Evolutionary conservation across 2,113 vertebrate genomes (phyloP), one percentile per base, ranked within the genome.

Genomic region (Calcarius ornatus): DNA sequence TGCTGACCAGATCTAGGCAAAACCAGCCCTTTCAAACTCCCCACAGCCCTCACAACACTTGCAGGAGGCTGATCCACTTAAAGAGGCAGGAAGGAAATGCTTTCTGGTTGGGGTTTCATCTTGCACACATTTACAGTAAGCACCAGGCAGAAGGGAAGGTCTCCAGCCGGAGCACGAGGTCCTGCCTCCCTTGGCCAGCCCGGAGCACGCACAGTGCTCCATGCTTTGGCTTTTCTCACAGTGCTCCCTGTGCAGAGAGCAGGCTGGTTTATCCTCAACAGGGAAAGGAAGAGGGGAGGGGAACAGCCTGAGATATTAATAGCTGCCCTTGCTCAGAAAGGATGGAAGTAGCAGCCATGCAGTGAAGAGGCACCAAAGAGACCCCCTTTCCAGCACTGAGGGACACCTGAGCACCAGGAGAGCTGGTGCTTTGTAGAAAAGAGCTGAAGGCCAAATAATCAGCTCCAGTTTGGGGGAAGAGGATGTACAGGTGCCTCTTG

Each of bases 21-120:
- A 92, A 65, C 1, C 40, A 86, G 63, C 60, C 73, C 68, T 72
- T 65, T 69, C 66, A 22, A 73, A 50, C 65, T 68, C 77, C 69
- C 48, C 20, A 4, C 7, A 3, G 50, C 45, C 40, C 50, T 65
- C 16, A 16, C 3, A 1, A 66, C 59, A 28, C 37, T 56, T 0
- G 0, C 12, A 31, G 59, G 35, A 95, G 84, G 51, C 45, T 25
- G 76, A 93, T 81, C 33, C 3, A 28, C 83, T 92, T 83, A 75
- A 78, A 86, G 69, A 69, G 56, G 68, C 76, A 95, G 96, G 96
- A 96, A 97, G 96, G 96, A 96, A 97, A 88, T 54, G 91, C 81
- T 37, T 93, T 73, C 86, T 88, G 33, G 20, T 88, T 75, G 86
- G 68, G 82, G 91, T 95, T 96, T 95, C 91, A 88, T 94, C 94